Evolutionary conservation across 2,888 invertebrate species (phyloP).

Genomic region (Lasioglossum malachurum): DNA sequence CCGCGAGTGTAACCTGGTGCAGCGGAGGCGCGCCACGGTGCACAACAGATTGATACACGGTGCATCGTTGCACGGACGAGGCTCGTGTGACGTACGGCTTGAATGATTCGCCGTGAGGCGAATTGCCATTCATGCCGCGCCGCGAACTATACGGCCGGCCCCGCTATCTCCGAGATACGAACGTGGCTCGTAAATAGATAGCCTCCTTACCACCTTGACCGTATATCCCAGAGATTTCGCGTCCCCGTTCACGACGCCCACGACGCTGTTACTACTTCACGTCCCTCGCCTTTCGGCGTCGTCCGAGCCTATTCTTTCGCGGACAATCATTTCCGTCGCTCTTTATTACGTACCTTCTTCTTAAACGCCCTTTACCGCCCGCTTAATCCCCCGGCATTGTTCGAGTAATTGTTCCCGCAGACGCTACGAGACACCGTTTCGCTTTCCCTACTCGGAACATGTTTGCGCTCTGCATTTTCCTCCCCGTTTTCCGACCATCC

Average conservation of each 20-base stretch:
- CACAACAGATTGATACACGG: constrained; percentile 30
- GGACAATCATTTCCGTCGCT: neutral
- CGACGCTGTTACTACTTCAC: neutral
- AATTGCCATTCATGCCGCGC: constrained; percentile 73
- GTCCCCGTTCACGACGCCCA: constrained; percentile 19
- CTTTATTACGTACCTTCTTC: neutral
- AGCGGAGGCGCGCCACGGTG: constrained; percentile 12
- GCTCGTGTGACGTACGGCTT: constrained; percentile 48
- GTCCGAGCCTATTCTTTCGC: neutral
- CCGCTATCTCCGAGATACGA: constrained; percentile 64
- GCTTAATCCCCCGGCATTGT: neutral
- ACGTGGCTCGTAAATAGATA: constrained; percentile 73
- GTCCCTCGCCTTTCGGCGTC: constrained; percentile 3
- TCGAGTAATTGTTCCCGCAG: neutral
- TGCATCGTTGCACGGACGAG: constrained; percentile 22
- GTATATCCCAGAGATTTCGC: constrained; percentile 50
- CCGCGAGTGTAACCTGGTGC: constrained; percentile 1
- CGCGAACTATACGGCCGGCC: constrained; percentile 61
- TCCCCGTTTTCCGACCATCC: too few relatives aligned
- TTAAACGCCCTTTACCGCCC: neutral
- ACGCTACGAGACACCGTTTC: neutral
- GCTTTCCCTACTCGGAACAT: neutral
- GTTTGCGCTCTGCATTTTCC: neutral
- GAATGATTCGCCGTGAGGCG: constrained; percentile 64
- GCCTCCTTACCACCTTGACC: constrained; percentile 60